These are phyloP conservation scores for Brachypalpus laphriformis DNA, from an alignment of 2,888 invertebrate species.

Conservation along the genomic window DNA sequence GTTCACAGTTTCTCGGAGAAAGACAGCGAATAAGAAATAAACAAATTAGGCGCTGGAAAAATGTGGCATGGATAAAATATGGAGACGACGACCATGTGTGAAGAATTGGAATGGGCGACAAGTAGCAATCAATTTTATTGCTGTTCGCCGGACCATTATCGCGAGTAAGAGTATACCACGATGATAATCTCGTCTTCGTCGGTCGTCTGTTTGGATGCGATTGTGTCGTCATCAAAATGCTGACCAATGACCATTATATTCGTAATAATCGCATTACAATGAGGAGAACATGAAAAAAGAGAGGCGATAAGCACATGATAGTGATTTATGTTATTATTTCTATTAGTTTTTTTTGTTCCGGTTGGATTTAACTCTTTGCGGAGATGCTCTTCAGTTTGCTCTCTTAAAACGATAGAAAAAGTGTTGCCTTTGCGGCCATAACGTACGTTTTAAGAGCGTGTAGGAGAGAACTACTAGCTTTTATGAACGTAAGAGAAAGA, in stretches of 20 bases:
- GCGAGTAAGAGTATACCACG: not conserved
- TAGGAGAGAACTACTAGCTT: too few relatives aligned
- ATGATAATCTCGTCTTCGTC: not conserved
- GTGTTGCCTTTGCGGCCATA: not conserved
- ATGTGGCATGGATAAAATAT: not conserved
- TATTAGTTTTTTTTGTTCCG: not conserved
- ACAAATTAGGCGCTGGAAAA: not conserved
- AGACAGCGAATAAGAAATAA: not conserved
- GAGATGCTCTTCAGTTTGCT: not conserved
- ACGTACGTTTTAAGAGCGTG: too few relatives aligned
- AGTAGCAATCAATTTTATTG: constrained; percentile 30
- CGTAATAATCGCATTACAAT: constrained; percentile 23
- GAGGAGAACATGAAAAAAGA: constrained; percentile 7
- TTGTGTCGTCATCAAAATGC: constrained; percentile 20
- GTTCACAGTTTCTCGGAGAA: not conserved
- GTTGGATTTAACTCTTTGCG: not conserved
- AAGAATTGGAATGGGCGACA: constrained; percentile 1
- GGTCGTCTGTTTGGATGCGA: not conserved
- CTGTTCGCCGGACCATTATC: not conserved
- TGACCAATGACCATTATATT: constrained; percentile 26
- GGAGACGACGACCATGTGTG: not conserved
- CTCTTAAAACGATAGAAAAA: not conserved
- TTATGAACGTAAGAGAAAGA: too few relatives aligned
- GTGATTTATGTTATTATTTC: not conserved
- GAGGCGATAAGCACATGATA: constrained; percentile 10